Percentiles rank a stretch among this genome's conserved stretches.
Conservation (phyloP, 2,888 invertebrate genomes). For the Euclidia mi region DNA sequence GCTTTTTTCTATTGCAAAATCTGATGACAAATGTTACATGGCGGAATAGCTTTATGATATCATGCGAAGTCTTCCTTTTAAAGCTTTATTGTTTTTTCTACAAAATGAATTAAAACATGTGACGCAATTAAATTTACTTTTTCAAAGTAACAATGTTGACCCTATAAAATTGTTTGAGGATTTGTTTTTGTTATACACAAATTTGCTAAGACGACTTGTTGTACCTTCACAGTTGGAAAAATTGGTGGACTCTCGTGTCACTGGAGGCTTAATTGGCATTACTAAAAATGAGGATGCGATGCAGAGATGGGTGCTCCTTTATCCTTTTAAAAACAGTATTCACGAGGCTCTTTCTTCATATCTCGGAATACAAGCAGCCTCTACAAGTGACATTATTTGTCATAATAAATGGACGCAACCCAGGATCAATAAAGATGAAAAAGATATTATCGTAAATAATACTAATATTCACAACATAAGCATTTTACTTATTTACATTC, state of each 20-base stretch:
- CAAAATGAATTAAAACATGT: constrained; percentile 46
- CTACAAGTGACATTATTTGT: too few species aligned
- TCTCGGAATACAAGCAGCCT: too few species aligned
- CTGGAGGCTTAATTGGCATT: too few species aligned
- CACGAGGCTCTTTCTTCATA: too few species aligned
- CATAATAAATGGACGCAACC: too few species aligned
- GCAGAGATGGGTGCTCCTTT: too few species aligned
- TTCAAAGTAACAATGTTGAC: constrained; percentile 53
- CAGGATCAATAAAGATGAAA: too few species aligned
- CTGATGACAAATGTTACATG: constrained; percentile 51
- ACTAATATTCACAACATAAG: too few species aligned
- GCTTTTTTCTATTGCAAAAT: constrained; percentile 49
- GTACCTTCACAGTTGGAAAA: constrained; percentile 52
- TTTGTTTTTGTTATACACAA: constrained; percentile 47
- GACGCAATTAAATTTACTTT: constrained; percentile 43
- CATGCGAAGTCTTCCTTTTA: constrained; percentile 30
- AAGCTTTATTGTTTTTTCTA: constrained; percentile 53
- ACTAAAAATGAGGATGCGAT: too few species aligned
- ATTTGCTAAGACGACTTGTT: constrained; percentile 45
- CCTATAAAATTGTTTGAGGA: constrained; percentile 41
- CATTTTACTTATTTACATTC: too few species aligned
- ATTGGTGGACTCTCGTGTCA: constrained; percentile 39
- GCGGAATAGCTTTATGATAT: constrained; percentile 50
- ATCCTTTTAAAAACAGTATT: too few species aligned
- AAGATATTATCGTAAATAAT: too few species aligned